Evolutionary conservation across 2,888 invertebrate species (phyloP).

Genomic region (Linnaemya vulpina): DNA sequence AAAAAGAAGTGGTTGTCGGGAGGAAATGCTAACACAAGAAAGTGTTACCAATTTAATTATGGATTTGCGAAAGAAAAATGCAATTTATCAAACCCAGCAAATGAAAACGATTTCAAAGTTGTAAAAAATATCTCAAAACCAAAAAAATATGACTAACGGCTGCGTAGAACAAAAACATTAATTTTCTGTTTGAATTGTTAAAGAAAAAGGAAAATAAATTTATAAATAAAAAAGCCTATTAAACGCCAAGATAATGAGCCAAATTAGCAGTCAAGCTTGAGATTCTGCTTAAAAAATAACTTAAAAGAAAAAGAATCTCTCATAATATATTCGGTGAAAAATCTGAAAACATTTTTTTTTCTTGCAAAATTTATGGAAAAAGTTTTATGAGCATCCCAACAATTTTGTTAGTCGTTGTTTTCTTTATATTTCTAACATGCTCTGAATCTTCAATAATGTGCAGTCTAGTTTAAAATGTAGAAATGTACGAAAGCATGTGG

Average conservation of each 20-base stretch:
- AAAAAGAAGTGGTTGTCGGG: conserved; percentile 78
- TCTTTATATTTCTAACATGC: conserved; percentile 59
- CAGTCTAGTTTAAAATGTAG: conserved; percentile 66
- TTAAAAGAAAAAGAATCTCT: conserved; percentile 44
- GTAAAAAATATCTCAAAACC: conserved; percentile 38
- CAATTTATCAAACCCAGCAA: conserved; percentile 36
- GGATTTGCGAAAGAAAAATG: conserved; percentile 10
- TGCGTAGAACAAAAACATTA: conserved; percentile 47
- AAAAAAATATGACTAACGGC: conserved; percentile 37
- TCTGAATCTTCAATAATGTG: conserved; percentile 64
- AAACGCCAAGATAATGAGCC: conserved; percentile 75
- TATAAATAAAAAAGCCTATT: conserved; percentile 23
- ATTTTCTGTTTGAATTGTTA: conserved; percentile 27
- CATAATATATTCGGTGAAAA: conserved; percentile 5
- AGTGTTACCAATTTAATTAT: conserved; percentile 67
- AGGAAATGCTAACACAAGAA: conserved; percentile 73
- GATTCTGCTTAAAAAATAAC: conserved; percentile 65
- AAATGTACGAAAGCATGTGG: neutral
- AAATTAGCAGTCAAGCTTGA: conserved; percentile 81
- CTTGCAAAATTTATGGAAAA: conserved; percentile 52
- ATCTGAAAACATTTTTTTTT: conserved; percentile 13
- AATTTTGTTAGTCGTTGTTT: conserved; percentile 16
- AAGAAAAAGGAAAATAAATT: conserved; percentile 24
- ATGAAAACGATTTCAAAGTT: conserved; percentile 56
- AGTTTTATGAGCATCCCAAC: conserved; percentile 23